Conservation (phyloP, 2,888 invertebrate species). For the Mactromeris polynyma region DNA sequence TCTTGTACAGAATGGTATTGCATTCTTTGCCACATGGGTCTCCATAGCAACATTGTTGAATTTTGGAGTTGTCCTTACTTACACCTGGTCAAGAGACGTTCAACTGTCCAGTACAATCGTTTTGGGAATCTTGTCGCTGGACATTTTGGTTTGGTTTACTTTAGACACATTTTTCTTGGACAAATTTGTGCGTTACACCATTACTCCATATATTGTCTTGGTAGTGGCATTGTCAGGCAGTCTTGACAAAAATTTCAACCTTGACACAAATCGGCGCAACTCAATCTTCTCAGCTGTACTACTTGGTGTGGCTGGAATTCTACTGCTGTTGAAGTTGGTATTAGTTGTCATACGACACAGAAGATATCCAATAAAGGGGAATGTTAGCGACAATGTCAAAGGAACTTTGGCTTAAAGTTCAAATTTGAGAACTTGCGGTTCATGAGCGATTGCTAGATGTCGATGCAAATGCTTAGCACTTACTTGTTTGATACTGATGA, state of each 20-base stretch:
- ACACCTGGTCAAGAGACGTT: conserved; percentile 55
- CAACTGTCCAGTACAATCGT: conserved; percentile 71
- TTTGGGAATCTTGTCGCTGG: conserved; percentile 74
- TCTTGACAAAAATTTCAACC: conserved; percentile 64
- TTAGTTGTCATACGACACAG: conserved; percentile 59
- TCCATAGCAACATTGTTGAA: conserved; percentile 82
- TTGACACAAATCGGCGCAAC: conserved; percentile 43
- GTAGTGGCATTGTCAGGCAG: conserved; percentile 76
- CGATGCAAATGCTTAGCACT: too few species aligned
- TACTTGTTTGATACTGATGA: too few species aligned
- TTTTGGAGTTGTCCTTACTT: conserved; percentile 77
- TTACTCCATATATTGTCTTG: conserved; percentile 80
- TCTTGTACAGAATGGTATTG: conserved; percentile 82
- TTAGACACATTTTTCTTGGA: conserved; percentile 80
- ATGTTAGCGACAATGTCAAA: conserved; percentile 29
- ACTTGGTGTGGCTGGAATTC: conserved; percentile 26
- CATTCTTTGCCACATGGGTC: conserved; percentile 82
- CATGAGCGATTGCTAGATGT: too few species aligned
- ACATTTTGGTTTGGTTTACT: conserved; percentile 78
- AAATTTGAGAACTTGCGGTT: background rate
- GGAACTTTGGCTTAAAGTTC: conserved; percentile 35
- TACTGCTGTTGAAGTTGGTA: conserved; percentile 52
- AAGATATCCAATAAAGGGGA: conserved; percentile 53
- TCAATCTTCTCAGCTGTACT: conserved; percentile 42
- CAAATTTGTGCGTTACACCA: conserved; percentile 77